Evolutionary conservation across 2,888 invertebrate species (phyloP), one percentile per base, ranked within the genome.

Genomic region (Bombylius major): DNA sequence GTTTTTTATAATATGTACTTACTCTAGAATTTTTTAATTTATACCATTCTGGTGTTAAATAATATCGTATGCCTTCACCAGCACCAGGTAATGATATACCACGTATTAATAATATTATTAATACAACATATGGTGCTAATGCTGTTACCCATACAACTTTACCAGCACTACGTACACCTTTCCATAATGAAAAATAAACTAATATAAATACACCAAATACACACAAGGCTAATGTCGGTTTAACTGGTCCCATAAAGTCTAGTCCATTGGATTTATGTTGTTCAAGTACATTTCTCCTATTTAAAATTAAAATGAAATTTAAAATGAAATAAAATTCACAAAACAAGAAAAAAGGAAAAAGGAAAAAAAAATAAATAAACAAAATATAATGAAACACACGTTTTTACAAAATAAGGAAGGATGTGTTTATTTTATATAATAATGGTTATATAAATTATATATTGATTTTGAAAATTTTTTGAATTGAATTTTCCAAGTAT

Each of bases 101-200:
- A 55, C 91, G 80, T 34, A 85, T 79, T 53, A 94, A 76, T 34
- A 96, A 79, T 61, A 94, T 92, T 62, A 94, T 79, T 47, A 96
- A 79, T 42, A 96, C 92, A 34, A 89, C 82, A 70, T 96, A 96
- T 0, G 96, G 96, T 45, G 93, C 89, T 58, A 94, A 75, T 4
- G 96, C 96, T 32, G 96, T 96, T 58, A 96, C 84, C 95, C 95
- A 96, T 54, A 95, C 95, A 58, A 90, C 95, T 83, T 96, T 96
- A 63, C 96, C 96, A 50, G 94, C 87, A 69, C 89, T 90, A 60
- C 86, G 80, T 6, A 91, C 89, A 7, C 96, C 96, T 76, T 96
- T 96, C 96, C 96, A 96, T 9, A 97, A 76, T 0, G 94, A 92
- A 78, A 96, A 96, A 75, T 96, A 96, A 62, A 96, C 96, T 62